Percentiles rank a stretch among this genome's conserved stretches.
phyloP scores from a whole-genome alignment of 2,113 vertebrate genomes.

The Progne subis region DNA sequence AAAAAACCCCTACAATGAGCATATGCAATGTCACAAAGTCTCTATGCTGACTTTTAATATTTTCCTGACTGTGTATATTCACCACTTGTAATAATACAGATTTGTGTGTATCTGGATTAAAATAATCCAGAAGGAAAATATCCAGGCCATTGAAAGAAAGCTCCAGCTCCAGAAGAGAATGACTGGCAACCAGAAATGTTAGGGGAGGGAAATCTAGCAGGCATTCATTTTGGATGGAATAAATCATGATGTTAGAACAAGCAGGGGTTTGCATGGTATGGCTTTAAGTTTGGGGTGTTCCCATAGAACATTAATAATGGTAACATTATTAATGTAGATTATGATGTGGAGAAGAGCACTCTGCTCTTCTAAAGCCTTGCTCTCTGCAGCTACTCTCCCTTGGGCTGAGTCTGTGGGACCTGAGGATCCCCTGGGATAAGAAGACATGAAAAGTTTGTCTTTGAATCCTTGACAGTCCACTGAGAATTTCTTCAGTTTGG shows the following conservation, averaged over 20 bases:
- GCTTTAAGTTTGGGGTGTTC: not conserved
- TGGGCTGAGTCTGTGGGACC: not conserved
- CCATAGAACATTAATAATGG: not conserved
- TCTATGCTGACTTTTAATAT: not conserved
- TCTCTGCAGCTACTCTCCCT: accelerated
- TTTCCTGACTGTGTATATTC: not conserved
- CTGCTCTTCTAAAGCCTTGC: not conserved
- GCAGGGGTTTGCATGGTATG: accelerated
- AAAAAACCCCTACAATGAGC: not conserved
- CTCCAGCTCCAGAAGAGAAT: not conserved
- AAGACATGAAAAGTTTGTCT: not conserved
- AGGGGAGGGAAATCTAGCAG: not conserved
- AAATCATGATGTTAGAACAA: not conserved
- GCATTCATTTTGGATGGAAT: not conserved
- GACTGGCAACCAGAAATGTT: not conserved
- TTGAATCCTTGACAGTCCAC: not conserved
- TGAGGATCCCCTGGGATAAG: not conserved
- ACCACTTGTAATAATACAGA: not conserved
- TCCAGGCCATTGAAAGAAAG: not conserved
- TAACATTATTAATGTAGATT: not conserved
- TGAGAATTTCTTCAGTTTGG: not conserved
- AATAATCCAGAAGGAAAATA: not conserved
- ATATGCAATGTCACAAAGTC: not conserved
- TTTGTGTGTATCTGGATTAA: not conserved
- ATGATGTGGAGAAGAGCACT: accelerated